A percentile compares a stretch with the other conserved stretches of the same genome.
Evolutionary conservation across 2,888 invertebrate genomes (phyloP).

Genomic region (Tenthredo distinguenda): DNA sequence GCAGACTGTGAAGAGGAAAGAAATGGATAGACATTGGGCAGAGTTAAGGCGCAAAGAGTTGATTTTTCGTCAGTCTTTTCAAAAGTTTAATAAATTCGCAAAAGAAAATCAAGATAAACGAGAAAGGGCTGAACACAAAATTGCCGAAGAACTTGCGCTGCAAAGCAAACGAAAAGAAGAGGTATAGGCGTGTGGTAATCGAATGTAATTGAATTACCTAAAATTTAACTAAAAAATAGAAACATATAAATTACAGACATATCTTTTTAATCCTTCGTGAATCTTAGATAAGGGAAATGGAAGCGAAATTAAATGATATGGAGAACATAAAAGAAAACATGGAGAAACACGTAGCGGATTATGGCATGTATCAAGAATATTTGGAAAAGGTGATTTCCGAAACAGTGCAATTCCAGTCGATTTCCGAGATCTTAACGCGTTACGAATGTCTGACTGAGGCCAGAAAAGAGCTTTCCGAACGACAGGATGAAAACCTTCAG

Average conservation of each 20-base stretch:
- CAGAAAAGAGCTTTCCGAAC: constrained; percentile 80
- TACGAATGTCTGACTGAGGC: constrained; percentile 84
- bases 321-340: constrained; percentile 80
- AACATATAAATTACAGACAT: not conserved
- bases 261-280: not conserved
- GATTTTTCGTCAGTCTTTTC: constrained; percentile 81
- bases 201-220: not conserved
- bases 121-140: constrained; percentile 82
- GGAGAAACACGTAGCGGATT: constrained; percentile 81
- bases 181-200: constrained; percentile 58
- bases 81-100: constrained; percentile 84
- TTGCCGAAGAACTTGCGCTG: constrained; percentile 80
- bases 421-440: constrained; percentile 83
- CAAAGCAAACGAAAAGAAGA: constrained; percentile 79
- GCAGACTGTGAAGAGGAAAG: constrained; percentile 75
- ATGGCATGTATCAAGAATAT: constrained; percentile 82
- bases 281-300: constrained; percentile 78
- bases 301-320: constrained; percentile 79
- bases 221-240: not conserved
- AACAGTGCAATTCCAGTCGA: constrained; percentile 81
- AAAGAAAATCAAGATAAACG: constrained; percentile 84
- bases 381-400: constrained; percentile 81
- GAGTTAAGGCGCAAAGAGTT: constrained; percentile 80
- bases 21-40: constrained; percentile 81
- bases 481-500: constrained; percentile 81